Conservation (phyloP, 53 echinoderm and acorn worm species). For the Crossaster papposus region DNA sequence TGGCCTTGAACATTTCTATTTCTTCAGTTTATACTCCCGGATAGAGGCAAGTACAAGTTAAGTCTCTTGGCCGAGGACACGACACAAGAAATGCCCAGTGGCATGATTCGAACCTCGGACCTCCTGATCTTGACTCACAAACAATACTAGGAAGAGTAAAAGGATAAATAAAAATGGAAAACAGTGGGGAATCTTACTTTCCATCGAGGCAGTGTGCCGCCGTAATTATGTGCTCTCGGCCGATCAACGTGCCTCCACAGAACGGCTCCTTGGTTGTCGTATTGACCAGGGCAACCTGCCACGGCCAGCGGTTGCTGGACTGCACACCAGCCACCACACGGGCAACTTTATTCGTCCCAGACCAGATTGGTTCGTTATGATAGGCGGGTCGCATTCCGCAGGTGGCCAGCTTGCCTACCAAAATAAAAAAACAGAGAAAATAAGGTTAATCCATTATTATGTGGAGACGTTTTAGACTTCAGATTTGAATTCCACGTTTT, state of each 20-base stretch:
- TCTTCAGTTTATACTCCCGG: neutral
- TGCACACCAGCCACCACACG: constrained; percentile 69
- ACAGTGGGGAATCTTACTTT: constrained; percentile 30
- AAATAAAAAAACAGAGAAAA: neutral
- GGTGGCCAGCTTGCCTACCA: constrained; percentile 11
- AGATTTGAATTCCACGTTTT: too few species aligned
- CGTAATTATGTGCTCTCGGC: constrained; percentile 71
- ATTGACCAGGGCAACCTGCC: constrained; percentile 76
- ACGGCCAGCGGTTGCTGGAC: constrained; percentile 76
- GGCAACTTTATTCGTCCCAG: too few species aligned
- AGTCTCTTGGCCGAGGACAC: too few species aligned
- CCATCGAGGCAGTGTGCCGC: constrained; percentile 90
- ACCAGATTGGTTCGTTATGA: neutral
- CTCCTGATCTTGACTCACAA: too few species aligned
- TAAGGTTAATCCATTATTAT: neutral
- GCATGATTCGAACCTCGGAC: too few species aligned
- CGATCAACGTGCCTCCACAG: constrained; percentile 89
- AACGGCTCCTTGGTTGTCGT: constrained; percentile 52
- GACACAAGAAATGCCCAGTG: too few species aligned
- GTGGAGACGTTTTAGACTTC: too few species aligned
- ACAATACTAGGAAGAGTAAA: neutral
- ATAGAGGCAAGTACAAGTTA: neutral
- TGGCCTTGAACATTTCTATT: too few species aligned
- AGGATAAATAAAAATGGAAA: neutral
- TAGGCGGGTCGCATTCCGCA: constrained; percentile 40